Percentiles rank a stretch among this genome's conserved stretches.
Conservation (phyloP, 2,888 invertebrate genomes). For the Drosophila merina region DNA sequence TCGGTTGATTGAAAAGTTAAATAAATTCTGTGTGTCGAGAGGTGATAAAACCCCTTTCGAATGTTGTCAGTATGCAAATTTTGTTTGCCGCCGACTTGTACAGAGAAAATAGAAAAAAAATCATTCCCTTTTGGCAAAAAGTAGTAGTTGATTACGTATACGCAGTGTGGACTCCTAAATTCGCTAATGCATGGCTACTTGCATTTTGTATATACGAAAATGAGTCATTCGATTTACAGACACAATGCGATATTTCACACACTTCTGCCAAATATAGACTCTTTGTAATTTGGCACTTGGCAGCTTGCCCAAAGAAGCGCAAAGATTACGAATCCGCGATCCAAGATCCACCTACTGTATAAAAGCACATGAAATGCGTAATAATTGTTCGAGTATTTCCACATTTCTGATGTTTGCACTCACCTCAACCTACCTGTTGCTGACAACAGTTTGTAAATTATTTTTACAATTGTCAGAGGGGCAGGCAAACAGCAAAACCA, state of each 20-base stretch:
- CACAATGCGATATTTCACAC: conserved; percentile 36
- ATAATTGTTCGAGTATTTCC: conserved; percentile 41
- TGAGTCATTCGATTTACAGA: conserved; percentile 37
- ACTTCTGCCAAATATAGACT: conserved; percentile 56
- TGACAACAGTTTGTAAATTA: conserved; percentile 41
- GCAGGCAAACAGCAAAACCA: conserved; percentile 22
- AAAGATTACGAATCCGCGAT: conserved; percentile 10
- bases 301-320: conserved; percentile 35
- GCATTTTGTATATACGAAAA: conserved; percentile 33
- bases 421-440: conserved; percentile 46
- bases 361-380: conserved; percentile 59
- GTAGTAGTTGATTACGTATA: conserved; percentile 24
- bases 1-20: conserved; percentile 24
- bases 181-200: conserved; percentile 26
- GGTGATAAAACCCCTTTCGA: conserved; percentile 25
- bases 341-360: conserved; percentile 23
- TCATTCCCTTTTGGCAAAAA: not conserved
- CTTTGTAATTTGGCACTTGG: conserved; percentile 57
- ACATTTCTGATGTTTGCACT: conserved; percentile 45
- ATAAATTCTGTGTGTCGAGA: conserved; percentile 19
- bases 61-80: conserved; percentile 43
- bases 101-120: not conserved
- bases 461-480: conserved; percentile 37
- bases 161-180: conserved; percentile 25
- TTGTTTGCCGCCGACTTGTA: not conserved